A percentile compares a stretch with the other conserved stretches of the same genome.
These are phyloP conservation scores for Gallinago jamesoni DNA, from an alignment of 2,113 vertebrate species.

Conservation along the genomic window DNA sequence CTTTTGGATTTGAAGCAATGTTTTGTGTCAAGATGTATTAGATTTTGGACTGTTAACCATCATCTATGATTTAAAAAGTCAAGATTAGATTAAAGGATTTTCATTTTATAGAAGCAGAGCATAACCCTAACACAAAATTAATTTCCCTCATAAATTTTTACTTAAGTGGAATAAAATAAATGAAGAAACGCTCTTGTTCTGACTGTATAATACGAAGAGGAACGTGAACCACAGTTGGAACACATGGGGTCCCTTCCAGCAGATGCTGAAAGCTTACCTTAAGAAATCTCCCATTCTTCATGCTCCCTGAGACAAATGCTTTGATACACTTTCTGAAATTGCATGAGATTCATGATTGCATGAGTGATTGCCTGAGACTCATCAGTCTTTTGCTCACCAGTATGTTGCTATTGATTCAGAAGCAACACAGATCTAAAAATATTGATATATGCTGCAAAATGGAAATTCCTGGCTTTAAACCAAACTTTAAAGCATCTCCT, in stretches of 20 bases:
- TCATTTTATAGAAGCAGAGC: constrained; percentile 6
- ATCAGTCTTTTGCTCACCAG: neutral
- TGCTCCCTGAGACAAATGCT: neutral
- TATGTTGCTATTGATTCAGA: neutral
- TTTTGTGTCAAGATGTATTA: constrained; percentile 51
- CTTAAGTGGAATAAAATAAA: constrained; percentile 41
- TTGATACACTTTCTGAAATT: neutral
- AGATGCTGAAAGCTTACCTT: neutral
- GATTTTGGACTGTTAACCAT: constrained; percentile 34
- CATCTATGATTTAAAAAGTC: constrained; percentile 35
- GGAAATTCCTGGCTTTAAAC: neutral
- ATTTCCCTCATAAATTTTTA: constrained; percentile 38
- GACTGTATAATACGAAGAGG: neutral
- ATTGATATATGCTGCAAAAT: neutral
- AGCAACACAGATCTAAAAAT: neutral
- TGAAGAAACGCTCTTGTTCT: neutral
- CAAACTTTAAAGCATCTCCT: neutral
- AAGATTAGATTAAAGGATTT: neutral
- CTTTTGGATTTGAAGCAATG: neutral
- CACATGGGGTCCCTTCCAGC: neutral
- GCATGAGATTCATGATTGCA: neutral
- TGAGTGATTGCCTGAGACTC: neutral
- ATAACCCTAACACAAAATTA: constrained; percentile 28
- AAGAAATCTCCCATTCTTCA: neutral
- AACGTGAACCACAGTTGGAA: neutral